phyloP scores from a whole-genome alignment of 2,888 invertebrate species.

The Clanis bilineata region DNA sequence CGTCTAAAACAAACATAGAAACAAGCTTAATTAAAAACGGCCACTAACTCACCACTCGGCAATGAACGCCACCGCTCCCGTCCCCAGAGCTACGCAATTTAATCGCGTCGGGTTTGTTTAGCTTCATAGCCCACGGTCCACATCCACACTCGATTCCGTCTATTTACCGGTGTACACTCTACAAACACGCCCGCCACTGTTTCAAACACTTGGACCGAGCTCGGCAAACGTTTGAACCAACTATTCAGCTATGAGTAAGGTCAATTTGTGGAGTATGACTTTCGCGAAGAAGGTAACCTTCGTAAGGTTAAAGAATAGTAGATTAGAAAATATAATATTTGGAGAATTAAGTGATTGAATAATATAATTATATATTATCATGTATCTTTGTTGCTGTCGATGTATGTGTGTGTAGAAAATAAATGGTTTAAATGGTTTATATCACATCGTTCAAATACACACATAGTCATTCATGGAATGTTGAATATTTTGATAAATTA shows the following conservation, averaged over 20 bases:
- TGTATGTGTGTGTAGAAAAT: no score
- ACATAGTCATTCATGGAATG: no score
- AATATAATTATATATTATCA: no score
- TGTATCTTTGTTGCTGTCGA: no score
- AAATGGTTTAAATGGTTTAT: no score
- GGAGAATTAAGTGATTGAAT: no score
- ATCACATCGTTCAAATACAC: no score
- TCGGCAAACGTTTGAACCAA: slow-evolving; percentile 6
- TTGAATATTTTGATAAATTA: no score
- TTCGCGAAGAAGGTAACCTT: no score
- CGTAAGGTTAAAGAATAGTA: no score
- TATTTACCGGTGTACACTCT: slow-evolving; percentile 10
- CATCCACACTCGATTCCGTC: slow-evolving; percentile 1
- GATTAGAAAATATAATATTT: no score
- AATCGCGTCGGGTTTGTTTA: slow-evolving; percentile 5
- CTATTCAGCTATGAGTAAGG: background rate
- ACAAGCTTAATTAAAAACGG: background rate
- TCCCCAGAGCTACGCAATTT: slow-evolving; percentile 2
- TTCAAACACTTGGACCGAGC: slow-evolving; percentile 8
- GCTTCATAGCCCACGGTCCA: no score
- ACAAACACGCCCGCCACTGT: slow-evolving; percentile 13
- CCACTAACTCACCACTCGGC: slow-evolving; percentile 3
- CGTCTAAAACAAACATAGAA: background rate
- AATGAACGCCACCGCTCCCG: background rate
- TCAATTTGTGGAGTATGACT: background rate